Evolutionary conservation across 2,797 vertebrate species (phyloP).

Genomic region (Pangasius mekongensis): DNA sequence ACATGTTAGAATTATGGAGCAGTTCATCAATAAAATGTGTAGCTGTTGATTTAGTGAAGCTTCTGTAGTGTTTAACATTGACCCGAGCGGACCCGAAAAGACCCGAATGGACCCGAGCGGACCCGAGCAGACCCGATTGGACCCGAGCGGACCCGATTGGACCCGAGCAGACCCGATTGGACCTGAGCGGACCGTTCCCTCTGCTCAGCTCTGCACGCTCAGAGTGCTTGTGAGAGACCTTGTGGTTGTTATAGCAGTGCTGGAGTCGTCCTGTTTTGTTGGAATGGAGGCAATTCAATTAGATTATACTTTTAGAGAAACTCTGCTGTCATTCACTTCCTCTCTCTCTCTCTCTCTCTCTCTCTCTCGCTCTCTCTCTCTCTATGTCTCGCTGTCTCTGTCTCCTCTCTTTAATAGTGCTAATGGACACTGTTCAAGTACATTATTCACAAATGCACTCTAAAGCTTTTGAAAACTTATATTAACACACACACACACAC

Average conservation of each 20-base stretch:
- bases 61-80: constrained; percentile 40
- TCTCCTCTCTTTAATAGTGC: neutral
- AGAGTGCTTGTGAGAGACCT: constrained; percentile 60
- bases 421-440: constrained; percentile 35
- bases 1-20: neutral
- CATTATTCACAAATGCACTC: constrained; percentile 32
- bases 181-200: neutral
- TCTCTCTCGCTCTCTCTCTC: neutral
- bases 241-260: constrained; percentile 71
- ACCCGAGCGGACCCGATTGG: too few species aligned
- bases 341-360: neutral
- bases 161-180: too few species aligned
- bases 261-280: constrained; percentile 56
- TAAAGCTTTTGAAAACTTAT: constrained; percentile 6
- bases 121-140: too few species aligned
- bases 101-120: neutral
- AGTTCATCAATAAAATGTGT: neutral
- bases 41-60: neutral
- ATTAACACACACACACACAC: neutral
- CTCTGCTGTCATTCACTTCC: neutral
- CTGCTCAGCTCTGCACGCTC: neutral
- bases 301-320: constrained; percentile 38
- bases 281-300: constrained; percentile 62
- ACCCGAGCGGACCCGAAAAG: neutral
- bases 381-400: neutral